Evolutionary conservation across 2,888 invertebrate genomes (phyloP), one percentile per base, ranked within the genome.

Genomic region (Noctua comes): DNA sequence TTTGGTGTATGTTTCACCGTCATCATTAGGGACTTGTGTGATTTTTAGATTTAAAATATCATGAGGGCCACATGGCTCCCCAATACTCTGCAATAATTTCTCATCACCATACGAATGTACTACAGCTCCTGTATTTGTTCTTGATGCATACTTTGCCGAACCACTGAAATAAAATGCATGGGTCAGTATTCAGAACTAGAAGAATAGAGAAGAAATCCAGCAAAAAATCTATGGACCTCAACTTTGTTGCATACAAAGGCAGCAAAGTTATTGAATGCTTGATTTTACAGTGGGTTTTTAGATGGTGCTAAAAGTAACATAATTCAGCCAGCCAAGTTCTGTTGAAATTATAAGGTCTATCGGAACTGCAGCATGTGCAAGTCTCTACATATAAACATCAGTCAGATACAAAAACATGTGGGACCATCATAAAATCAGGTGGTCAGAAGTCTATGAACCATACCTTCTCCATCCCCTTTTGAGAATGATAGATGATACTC

Each of bases 91-190:
- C 77, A 97, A 90, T 31, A 97, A 91, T 79, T 95, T 93, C n/a
- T 97, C 97, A 87, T 97, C 97, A 2, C 97, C 97, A 90, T 96
- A 97, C 5, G 97, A 97, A 89, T 97, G 97, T 40, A 98, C 97
- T 24, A 97, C 97, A 73, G 97, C 97, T 4, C 98, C 98, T 65
- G 97, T 97, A 89, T 97, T 97, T 54, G 93, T 95, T 85, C 97
- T 94, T 31, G 95, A 93, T 18, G 93, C 91, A 89, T 96, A 97
- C 89, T 96, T 96, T 48, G 92, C 93, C 7, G 96, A 96, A 51
- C 93, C 93, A 80, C 97, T 97, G 93, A 73, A 94, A 94, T 82
- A 24, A 70, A 86, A 71, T 48, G 31, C 27, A 64, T 51, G 54
- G 11, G n/a, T 8, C 24, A 57, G 70, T 81, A 40, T 6, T n/a